phyloP scores from a whole-genome alignment of 2,888 invertebrate genomes.

The Rhabditoides inermis region DNA sequence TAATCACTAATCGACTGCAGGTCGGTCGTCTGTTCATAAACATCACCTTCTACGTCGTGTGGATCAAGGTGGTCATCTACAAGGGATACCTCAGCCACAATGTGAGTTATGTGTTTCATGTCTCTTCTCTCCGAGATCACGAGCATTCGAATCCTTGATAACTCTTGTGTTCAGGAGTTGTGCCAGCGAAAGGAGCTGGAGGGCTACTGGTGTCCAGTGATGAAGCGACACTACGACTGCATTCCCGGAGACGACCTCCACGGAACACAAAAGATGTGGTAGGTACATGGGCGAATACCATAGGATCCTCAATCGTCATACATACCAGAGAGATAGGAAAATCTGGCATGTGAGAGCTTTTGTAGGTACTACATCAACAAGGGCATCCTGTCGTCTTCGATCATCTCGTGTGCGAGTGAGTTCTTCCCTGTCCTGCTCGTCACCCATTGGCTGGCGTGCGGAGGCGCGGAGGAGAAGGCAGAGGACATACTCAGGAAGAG shows the following conservation, averaged over 20 bases:
- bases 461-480: constrained; percentile 48
- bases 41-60: constrained; percentile 41
- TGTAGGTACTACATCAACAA: constrained; percentile 36
- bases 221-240: constrained; percentile 41
- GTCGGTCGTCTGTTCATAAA: constrained; percentile 46
- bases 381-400: constrained; percentile 40
- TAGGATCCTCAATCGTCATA: too few relatives aligned
- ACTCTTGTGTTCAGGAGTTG: constrained; percentile 29
- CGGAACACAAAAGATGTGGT: constrained; percentile 49
- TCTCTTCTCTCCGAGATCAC: neutral
- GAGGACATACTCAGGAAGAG: constrained; percentile 37
- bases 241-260: constrained; percentile 34
- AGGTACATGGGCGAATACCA: too few relatives aligned
- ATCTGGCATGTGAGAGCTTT: too few relatives aligned
- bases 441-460: constrained; percentile 49
- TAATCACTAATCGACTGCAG: constrained; percentile 8
- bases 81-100: constrained; percentile 47
- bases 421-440: constrained; percentile 50
- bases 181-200: constrained; percentile 48
- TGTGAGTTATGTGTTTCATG: constrained; percentile 11
- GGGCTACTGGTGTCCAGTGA: constrained; percentile 50
- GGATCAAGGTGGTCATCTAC: constrained; percentile 49
- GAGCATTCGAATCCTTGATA: neutral
- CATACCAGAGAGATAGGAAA: too few relatives aligned
- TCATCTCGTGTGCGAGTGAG: constrained; percentile 50